Conservation (phyloP, 2,888 invertebrate genomes). For the Agrochola lota region DNA sequence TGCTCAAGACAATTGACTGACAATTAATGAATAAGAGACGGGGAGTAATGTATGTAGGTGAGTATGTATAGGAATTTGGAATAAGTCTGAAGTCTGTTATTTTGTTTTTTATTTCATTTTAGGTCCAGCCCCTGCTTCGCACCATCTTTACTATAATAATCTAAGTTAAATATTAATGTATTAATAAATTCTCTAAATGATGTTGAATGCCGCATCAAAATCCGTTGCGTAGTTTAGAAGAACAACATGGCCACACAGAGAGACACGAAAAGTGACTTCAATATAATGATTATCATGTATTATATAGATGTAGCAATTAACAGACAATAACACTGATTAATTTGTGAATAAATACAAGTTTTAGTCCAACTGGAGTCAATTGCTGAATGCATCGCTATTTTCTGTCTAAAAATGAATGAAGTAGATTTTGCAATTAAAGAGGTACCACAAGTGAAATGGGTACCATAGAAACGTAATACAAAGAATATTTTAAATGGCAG, state of each 20-base stretch:
- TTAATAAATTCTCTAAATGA: neutral
- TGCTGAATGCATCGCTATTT: neutral
- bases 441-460: no score
- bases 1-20: neutral
- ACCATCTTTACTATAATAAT: no score
- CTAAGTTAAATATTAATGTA: neutral
- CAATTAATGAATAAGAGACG: neutral
- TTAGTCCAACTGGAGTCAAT: neutral
- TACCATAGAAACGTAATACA: neutral
- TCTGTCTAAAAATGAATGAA: neutral
- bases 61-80: neutral
- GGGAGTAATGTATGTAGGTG: no score
- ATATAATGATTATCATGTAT: neutral
- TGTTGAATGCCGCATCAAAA: neutral
- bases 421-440: no score
- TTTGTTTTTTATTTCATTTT: no score
- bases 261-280: neutral
- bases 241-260: neutral
- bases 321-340: neutral
- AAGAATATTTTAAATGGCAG: neutral
- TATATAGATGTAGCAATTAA: neutral
- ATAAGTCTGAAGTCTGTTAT: neutral
- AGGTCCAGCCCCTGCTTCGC: neutral
- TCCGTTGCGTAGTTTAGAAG: neutral
- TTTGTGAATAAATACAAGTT: neutral